These are phyloP conservation scores for Frankliniella fusca DNA, from an alignment of 2,888 invertebrate species.

Conservation along the genomic window DNA sequence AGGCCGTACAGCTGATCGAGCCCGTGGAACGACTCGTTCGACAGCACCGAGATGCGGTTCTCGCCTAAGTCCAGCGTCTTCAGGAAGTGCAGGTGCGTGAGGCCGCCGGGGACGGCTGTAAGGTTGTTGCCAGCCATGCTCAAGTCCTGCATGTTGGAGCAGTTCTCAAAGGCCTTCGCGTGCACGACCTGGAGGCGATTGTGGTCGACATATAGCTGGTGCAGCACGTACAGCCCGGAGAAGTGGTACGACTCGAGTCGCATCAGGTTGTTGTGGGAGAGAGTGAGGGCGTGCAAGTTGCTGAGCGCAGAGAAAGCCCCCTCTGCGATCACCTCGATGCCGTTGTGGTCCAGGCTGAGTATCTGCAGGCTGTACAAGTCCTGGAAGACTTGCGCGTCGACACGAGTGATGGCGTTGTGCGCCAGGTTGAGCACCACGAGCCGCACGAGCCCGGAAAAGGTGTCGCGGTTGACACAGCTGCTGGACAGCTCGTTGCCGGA, in stretches of 20 bases:
- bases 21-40: slow-evolving; percentile 67
- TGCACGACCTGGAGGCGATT: slow-evolving; percentile 68
- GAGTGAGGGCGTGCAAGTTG: slow-evolving; percentile 70
- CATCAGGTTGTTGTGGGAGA: slow-evolving; percentile 67
- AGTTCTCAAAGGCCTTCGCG: slow-evolving; percentile 68
- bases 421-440: slow-evolving; percentile 71
- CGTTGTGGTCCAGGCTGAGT: slow-evolving; percentile 68
- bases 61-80: slow-evolving; percentile 76
- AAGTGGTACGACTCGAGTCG: slow-evolving; percentile 67
- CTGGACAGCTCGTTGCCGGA: slow-evolving; percentile 71
- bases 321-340: slow-evolving; percentile 64
- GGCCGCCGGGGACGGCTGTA: slow-evolving; percentile 64
- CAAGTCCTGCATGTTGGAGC: slow-evolving; percentile 72
- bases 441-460: slow-evolving; percentile 68
- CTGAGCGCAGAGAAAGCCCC: slow-evolving; percentile 70
- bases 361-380: slow-evolving; percentile 71
- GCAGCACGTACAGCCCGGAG: slow-evolving; percentile 67
- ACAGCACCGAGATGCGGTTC: slow-evolving; percentile 69
- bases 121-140: slow-evolving; percentile 70
- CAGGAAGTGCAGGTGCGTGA: slow-evolving; percentile 64
- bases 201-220: slow-evolving; percentile 68
- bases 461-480: slow-evolving; percentile 71
- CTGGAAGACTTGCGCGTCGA: slow-evolving; percentile 68
- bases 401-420: slow-evolving; percentile 65
- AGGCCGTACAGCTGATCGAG: slow-evolving; percentile 70